Conservation (phyloP, 2,113 vertebrate species). For the Mionectes macconnelli region DNA sequence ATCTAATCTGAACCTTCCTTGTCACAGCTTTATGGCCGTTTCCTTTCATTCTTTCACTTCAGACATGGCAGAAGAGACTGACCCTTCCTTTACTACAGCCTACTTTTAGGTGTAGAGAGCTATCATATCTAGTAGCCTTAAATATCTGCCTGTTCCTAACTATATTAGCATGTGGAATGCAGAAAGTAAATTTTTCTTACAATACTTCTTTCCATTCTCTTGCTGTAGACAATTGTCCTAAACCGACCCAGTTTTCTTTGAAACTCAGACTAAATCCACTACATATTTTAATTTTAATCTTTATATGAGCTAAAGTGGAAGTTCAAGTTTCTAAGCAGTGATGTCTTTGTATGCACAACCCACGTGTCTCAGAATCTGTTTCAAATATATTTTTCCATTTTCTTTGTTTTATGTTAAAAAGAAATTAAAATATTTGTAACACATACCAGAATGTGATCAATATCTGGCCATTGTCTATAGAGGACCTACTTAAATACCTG, state of each 20-base stretch:
- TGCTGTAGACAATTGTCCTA: neutral
- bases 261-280: neutral
- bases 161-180: neutral
- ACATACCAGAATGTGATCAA: neutral
- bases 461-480: neutral
- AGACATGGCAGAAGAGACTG: neutral
- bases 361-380: neutral
- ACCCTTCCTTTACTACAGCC: neutral
- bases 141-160: neutral
- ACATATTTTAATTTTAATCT: neutral
- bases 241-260: neutral
- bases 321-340: neutral
- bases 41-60: neutral
- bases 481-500: neutral
- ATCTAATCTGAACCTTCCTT: neutral
- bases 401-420: neutral
- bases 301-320: neutral
- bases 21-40: neutral
- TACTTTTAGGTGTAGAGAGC: neutral
- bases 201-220: neutral
- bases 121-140: neutral
- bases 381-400: neutral
- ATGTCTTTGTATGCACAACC: neutral
- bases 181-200: neutral
- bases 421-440: neutral